Conservation (phyloP, 2,888 invertebrate species). For the Pomacea canaliculata region DNA sequence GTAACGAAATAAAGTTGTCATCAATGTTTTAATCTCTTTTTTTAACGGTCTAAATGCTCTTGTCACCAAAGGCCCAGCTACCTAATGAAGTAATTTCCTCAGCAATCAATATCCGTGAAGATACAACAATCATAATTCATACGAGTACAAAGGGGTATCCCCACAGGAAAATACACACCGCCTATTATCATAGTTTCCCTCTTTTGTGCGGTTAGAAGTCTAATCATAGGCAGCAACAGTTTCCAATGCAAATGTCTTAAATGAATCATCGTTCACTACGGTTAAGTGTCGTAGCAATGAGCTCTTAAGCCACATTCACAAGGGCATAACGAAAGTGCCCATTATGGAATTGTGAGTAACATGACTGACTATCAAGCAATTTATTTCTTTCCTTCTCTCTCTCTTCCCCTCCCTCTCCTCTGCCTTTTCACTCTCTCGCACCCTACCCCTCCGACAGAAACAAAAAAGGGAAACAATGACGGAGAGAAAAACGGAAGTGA, state of each 20-base stretch:
- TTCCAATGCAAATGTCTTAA: constrained; percentile 27
- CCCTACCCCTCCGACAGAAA: neutral
- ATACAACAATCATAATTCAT: constrained; percentile 12
- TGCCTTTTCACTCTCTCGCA: too few relatives aligned
- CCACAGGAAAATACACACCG: neutral
- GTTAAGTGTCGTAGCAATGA: constrained; percentile 6
- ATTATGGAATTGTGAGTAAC: too few relatives aligned
- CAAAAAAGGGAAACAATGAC: constrained; percentile 1
- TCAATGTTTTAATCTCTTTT: too few relatives aligned
- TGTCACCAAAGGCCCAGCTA: too few relatives aligned
- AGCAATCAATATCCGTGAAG: neutral
- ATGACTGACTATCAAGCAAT: too few relatives aligned
- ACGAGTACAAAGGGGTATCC: neutral
- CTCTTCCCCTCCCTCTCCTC: neutral
- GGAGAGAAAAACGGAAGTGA: constrained; percentile 8
- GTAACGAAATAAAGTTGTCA: too few relatives aligned
- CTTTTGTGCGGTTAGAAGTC: neutral
- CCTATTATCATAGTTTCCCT: constrained; percentile 7
- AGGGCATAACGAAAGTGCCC: too few relatives aligned
- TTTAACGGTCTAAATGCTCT: too few relatives aligned
- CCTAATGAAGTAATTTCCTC: constrained; percentile 8
- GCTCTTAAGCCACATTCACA: too few relatives aligned
- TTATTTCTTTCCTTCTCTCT: neutral
- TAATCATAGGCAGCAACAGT: neutral
- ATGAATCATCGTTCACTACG: constrained; percentile 24